Conservation (phyloP, 2,888 invertebrate species). For the Cybosia mesomella region DNA sequence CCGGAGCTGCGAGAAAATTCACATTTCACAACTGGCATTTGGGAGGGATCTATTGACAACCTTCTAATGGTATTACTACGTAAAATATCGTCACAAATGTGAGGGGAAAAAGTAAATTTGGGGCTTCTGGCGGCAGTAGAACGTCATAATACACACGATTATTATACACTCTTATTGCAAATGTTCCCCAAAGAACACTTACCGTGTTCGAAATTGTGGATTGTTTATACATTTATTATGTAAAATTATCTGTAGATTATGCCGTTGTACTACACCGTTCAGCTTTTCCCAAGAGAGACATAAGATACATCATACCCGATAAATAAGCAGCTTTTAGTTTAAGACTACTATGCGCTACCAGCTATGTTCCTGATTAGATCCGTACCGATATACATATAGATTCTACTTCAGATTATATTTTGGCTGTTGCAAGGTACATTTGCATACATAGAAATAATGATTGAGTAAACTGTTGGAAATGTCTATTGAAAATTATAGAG, state of each 20-base stretch:
- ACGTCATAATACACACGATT: conserved; percentile 26
- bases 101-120: conserved; percentile 22
- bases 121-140: conserved; percentile 24
- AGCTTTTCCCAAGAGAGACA: background rate
- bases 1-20: conserved; percentile 17
- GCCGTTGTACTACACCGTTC: conserved; percentile 3
- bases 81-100: conserved; percentile 33
- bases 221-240: conserved; percentile 11
- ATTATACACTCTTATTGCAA: conserved; percentile 22
- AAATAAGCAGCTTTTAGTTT: background rate
- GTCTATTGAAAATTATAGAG: no score
- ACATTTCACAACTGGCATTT: conserved; percentile 20
- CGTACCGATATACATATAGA: background rate
- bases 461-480: no score
- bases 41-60: conserved; percentile 31
- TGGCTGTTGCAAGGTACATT: background rate
- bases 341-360: background rate
- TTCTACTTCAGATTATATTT: background rate
- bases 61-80: conserved; percentile 25
- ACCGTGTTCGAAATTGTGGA: conserved; percentile 22
- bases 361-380: background rate
- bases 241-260: conserved; percentile 12
- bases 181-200: conserved; percentile 14
- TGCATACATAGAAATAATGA: background rate
- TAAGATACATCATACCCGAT: background rate